Conservation (phyloP, 2,797 vertebrate species). For the Acanthurus lineatus region DNA sequence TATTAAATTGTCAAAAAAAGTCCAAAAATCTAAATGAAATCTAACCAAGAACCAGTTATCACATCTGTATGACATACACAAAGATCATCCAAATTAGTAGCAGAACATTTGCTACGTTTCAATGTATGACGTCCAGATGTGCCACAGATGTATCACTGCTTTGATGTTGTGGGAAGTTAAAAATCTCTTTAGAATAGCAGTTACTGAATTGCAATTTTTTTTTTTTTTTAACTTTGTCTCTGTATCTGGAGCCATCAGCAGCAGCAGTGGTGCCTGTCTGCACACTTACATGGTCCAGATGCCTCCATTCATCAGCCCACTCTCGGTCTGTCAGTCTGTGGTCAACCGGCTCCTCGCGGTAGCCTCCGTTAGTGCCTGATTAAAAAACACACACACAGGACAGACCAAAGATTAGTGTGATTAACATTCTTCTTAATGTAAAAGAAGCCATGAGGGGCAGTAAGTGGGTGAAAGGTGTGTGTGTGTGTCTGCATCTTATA, state of each 20-base stretch:
- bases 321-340: conserved; percentile 98
- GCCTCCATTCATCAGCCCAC: conserved; percentile 99
- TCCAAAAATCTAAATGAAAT: too few relatives aligned
- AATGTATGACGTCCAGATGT: conserved; percentile 6
- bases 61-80: too few relatives aligned
- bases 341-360: conserved; percentile 97
- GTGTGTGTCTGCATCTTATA: background rate
- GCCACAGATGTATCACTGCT: background rate
- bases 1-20: too few relatives aligned
- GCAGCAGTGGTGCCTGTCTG: conserved; percentile 42
- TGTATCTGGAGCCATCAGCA: conserved; percentile 57
- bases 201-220: conserved; percentile 28
- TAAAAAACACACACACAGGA: conserved; percentile 72
- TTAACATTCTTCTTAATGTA: conserved; percentile 59
- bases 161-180: conserved; percentile 26
- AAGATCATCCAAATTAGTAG: background rate
- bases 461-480: conserved; percentile 36
- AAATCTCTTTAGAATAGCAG: conserved; percentile 3
- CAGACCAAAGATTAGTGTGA: conserved; percentile 58
- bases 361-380: conserved; percentile 93
- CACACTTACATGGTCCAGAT: conserved; percentile 96
- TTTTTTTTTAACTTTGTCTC: conserved; percentile 39
- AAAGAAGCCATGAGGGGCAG: conserved; percentile 51
- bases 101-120: background rate
- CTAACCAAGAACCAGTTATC: too few relatives aligned